These are phyloP conservation scores for Rhopalosiphum maidis DNA, from an alignment of 1,140 invertebrate species.

Conservation along the genomic window DNA sequence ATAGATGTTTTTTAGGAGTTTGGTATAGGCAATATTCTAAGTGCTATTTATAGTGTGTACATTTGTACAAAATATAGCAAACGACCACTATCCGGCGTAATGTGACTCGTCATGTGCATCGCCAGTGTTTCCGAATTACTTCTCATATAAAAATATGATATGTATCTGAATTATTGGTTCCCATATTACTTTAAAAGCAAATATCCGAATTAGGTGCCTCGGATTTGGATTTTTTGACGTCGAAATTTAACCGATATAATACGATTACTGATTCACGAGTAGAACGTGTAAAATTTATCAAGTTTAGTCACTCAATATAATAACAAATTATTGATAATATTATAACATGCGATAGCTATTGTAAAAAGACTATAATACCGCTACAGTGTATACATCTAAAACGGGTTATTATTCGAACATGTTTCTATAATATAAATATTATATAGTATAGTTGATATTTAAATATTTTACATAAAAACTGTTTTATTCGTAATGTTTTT, in stretches of 20 bases:
- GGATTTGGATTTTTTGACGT: too few relatives aligned
- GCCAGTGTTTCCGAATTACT: background rate
- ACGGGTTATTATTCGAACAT: too few relatives aligned
- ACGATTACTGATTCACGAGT: background rate
- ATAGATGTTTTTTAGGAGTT: background rate
- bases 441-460: too few relatives aligned
- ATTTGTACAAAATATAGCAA: background rate
- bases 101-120: background rate
- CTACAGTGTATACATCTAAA: too few relatives aligned
- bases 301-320: background rate
- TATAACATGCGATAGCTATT: background rate
- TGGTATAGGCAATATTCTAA: background rate
- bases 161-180: background rate
- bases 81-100: background rate
- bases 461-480: too few relatives aligned
- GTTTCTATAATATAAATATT: too few relatives aligned
- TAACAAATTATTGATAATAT: too few relatives aligned
- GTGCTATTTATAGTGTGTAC: background rate
- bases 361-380: too few relatives aligned
- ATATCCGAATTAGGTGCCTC: background rate
- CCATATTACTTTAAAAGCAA: background rate
- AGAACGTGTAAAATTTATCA: background rate
- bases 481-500: too few relatives aligned
- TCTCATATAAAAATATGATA: background rate
- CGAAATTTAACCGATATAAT: background rate